A percentile compares a stretch with the other conserved stretches of the same genome.
phyloP scores from a whole-genome alignment of 2,888 invertebrate species.

The Acanthosepion esculentum region DNA sequence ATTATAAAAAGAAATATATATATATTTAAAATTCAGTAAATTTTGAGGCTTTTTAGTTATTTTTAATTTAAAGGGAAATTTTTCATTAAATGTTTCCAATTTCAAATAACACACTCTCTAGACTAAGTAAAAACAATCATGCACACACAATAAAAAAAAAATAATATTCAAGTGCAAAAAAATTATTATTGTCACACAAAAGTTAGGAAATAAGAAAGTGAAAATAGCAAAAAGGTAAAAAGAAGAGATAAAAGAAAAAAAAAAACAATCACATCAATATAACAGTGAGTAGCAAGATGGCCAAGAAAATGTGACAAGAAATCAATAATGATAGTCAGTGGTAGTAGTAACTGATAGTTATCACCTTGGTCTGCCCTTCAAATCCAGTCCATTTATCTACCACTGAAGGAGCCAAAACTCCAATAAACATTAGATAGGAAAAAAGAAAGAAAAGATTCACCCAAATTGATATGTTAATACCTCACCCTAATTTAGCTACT shows the following conservation, averaged over 20 bases:
- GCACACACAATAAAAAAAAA: not conserved
- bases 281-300: not conserved
- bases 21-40: too few relatives aligned
- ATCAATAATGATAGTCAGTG: constrained; percentile 2
- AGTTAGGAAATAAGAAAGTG: not conserved
- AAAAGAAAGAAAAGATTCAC: not conserved
- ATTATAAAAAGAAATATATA: not conserved
- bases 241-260: not conserved
- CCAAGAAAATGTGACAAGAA: not conserved
- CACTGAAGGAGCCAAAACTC: not conserved
- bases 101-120: not conserved
- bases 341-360: not conserved
- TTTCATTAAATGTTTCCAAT: not conserved
- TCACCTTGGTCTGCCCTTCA: constrained; percentile 46
- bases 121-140: not conserved
- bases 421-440: not conserved
- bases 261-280: not conserved
- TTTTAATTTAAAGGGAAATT: not conserved
- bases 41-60: not conserved
- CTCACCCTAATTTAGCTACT: not conserved
- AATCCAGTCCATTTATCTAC: constrained; percentile 34
- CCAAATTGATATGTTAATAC: not conserved
- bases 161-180: constrained; percentile 3
- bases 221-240: not conserved
- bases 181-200: not conserved